Percentiles rank a stretch among this genome's conserved stretches.
Conservation (phyloP, 2,888 invertebrate species). For the Caenorhabditis sp. region DNA sequence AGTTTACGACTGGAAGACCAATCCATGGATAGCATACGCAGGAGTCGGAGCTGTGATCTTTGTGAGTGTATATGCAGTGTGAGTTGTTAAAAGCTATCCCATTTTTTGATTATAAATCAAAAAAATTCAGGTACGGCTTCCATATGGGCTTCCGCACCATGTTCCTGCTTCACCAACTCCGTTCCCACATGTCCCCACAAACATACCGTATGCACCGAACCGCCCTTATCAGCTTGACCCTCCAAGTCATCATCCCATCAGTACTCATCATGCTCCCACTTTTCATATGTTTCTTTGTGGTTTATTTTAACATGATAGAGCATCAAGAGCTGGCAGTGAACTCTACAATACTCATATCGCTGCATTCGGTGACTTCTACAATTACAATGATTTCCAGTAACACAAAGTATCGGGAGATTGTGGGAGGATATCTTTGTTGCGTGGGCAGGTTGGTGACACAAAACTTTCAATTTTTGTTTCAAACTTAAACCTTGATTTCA, state of each 20-base stretch:
- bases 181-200: constrained; percentile 21
- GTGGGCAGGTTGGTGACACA: too few species aligned
- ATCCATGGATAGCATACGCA: neutral
- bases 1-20: constrained; percentile 11
- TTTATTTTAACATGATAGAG: neutral
- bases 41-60: neutral
- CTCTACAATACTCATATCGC: neutral
- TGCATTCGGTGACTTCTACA: neutral
- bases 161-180: constrained; percentile 15
- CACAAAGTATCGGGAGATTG: neutral
- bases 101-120: too few species aligned
- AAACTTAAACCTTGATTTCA: too few species aligned
- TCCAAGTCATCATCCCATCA: constrained; percentile 21
- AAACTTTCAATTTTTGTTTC: too few species aligned
- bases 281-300: neutral
- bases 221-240: constrained; percentile 15
- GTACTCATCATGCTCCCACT: constrained; percentile 10
- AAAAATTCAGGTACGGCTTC: constrained; percentile 2
- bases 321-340: neutral
- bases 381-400: neutral
- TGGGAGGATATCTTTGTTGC: neutral
- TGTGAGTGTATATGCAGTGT: neutral
- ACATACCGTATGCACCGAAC: constrained; percentile 31
- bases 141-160: constrained; percentile 18
- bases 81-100: too few species aligned